These are phyloP conservation scores for Numenius arquata DNA, from an alignment of 2,113 vertebrate genomes.

Conservation along the genomic window DNA sequence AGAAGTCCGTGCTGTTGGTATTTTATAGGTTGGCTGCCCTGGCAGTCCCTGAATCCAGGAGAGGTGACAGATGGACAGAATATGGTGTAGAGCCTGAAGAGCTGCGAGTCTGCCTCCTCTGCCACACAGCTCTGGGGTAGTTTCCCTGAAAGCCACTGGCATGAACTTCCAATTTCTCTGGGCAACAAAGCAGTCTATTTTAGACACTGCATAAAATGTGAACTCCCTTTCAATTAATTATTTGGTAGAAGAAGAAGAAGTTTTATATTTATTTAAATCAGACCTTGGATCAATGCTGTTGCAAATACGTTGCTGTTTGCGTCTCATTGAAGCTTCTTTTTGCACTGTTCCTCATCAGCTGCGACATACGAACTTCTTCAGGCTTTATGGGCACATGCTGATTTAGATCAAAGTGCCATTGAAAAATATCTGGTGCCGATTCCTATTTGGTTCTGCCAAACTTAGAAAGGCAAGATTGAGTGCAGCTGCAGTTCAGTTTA, in stretches of 20 bases:
- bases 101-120: background rate
- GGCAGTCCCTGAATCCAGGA: background rate
- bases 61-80: background rate
- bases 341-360: background rate
- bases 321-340: background rate
- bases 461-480: background rate
- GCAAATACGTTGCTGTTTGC: rapidly evolving
- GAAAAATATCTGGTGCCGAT: background rate
- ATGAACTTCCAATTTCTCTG: background rate
- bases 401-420: background rate
- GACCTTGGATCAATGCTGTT: background rate
- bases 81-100: background rate
- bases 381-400: background rate
- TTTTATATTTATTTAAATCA: background rate
- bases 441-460: background rate
- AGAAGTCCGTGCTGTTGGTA: background rate
- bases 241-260: background rate
- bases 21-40: background rate
- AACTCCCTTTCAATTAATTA: background rate
- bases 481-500: background rate
- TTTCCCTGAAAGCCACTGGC: background rate
- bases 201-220: background rate
- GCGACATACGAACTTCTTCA: background rate
- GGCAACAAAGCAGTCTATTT: background rate
- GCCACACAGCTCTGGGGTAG: background rate